Conservation (phyloP, 2,113 vertebrate species). For the Cyrtonyx montezumae region DNA sequence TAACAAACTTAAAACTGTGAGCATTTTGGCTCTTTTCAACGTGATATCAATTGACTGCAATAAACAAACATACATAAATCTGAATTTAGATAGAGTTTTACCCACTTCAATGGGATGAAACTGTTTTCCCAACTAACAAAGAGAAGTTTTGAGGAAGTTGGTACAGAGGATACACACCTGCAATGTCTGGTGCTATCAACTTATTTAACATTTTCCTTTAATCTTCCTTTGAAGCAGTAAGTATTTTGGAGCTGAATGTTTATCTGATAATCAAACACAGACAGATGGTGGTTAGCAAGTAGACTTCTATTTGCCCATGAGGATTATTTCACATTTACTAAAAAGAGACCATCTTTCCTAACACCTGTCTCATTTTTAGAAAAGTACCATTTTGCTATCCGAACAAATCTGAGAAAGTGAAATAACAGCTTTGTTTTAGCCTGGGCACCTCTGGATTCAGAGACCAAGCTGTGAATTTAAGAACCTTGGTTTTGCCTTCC, state of each 20-base stretch:
- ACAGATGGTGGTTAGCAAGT: not conserved
- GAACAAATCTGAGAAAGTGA: not conserved
- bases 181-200: not conserved
- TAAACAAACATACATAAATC: not conserved
- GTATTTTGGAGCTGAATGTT: not conserved
- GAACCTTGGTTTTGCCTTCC: not conserved
- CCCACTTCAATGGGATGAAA: not conserved
- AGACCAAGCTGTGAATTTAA: not conserved
- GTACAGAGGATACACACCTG: not conserved
- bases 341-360: not conserved
- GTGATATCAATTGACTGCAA: not conserved
- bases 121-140: not conserved
- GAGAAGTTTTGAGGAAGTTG: not conserved
- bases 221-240: not conserved
- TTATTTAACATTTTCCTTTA: not conserved
- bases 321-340: slow-evolving; percentile 11
- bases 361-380: not conserved
- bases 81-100: not conserved
- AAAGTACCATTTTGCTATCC: not conserved
- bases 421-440: not conserved
- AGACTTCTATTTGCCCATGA: not conserved
- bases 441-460: not conserved
- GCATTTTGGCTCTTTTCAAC: not conserved
- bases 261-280: not conserved
- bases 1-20: not conserved